A percentile compares a stretch with the other conserved stretches of the same genome.
Conservation (phyloP, 2,113 vertebrate species). For the Crotophaga sulcirostris region DNA sequence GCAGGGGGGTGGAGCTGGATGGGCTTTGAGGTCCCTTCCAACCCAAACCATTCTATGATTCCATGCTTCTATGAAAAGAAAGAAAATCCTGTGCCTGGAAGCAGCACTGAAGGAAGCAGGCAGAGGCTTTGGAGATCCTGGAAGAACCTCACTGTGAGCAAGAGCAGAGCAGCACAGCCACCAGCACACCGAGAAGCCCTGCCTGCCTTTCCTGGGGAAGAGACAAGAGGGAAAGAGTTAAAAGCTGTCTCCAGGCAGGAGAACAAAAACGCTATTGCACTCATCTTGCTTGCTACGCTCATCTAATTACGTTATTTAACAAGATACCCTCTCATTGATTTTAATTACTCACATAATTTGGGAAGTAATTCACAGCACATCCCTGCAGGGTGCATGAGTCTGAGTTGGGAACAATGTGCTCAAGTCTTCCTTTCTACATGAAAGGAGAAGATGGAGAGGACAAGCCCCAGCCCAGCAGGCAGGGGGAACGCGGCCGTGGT, state of each 20-base stretch:
- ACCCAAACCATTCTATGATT: no score
- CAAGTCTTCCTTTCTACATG: background rate
- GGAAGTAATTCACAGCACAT: slow-evolving; percentile 33
- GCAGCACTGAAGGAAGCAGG: background rate
- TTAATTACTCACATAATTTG: slow-evolving; percentile 65
- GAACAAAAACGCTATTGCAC: background rate
- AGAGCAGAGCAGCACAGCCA: fast-evolving
- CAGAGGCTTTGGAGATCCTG: background rate
- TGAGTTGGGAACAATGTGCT: background rate
- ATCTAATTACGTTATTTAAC: slow-evolving; percentile 60
- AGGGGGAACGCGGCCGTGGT: fast-evolving
- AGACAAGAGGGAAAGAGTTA: slow-evolving; percentile 20
- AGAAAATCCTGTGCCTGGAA: fast-evolving
- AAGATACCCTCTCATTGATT: slow-evolving; percentile 60
- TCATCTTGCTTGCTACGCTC: background rate
- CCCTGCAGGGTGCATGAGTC: slow-evolving; percentile 21
- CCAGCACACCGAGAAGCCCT: background rate
- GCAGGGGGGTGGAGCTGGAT: no score
- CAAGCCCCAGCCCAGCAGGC: background rate
- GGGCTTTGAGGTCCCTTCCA: no score
- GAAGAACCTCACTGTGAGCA: background rate
- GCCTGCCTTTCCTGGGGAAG: background rate
- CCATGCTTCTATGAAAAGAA: no score
- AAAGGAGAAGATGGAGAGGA: background rate
- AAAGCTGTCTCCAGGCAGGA: slow-evolving; percentile 29